Base-by-base conservation (phyloP, 2,888 invertebrate species). In the Tanypteryx hageni region DNA sequence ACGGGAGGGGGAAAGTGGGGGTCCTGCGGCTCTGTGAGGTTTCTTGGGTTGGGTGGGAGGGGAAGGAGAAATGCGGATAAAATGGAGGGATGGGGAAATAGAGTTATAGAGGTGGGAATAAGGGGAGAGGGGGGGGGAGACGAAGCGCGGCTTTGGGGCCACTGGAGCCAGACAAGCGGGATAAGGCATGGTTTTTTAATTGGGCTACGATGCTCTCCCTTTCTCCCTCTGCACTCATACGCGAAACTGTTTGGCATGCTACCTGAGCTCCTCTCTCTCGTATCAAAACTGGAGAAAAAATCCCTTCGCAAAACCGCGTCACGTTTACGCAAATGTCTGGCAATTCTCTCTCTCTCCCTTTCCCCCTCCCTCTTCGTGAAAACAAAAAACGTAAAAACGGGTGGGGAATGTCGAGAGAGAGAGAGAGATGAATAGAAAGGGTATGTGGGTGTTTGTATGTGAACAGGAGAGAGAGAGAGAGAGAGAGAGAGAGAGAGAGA, bases 141-240 rank as follows among this genome's bases (percentile, higher is more conserved):
- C 64, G 64, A 64, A 16, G 82, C 44, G 14, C 76, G n/a, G 82
- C 44, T 16, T 82, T 44, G 82, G 82, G 82, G 31, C 8, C 81
- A 82, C 8, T 27, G 82, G 10, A 11, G 84, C 58, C 59, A 59
- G 85, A 58, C 58, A 59, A 22, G n/a, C 59, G 59, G 27, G 86
- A 16, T 61, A 16, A 59, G 86, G 89, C 44, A 89, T 89, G 89
- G 64, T 64, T 89, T 89, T 89, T 89, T 89, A 89, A 89, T 89
- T 89, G 89, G 89, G 89, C 89, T 64, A 89, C 44, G 89, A n/a
- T 58, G 44, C 27, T 31, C 31, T 58, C 22, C 22, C 58, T 11
- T 22, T 58, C 61, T 57, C 84, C 57, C 58, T 14, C 86, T 86
- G 59, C 44, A 22, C 16, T 22, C 56, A 85, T 16, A 89, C 89